Conservation (phyloP, 2,888 invertebrate species). For the Flexamia atlantica region DNA sequence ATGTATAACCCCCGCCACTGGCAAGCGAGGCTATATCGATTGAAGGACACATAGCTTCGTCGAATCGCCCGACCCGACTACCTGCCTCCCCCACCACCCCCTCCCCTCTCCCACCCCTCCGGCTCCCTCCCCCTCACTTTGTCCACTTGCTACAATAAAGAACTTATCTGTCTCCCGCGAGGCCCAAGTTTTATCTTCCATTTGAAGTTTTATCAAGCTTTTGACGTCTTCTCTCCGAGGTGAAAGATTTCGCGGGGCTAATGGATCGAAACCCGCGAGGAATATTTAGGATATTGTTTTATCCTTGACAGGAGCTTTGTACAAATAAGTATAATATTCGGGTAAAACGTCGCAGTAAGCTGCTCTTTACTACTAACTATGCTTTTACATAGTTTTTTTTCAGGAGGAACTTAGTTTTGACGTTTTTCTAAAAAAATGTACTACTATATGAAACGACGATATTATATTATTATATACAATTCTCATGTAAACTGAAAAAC, state of each 20-base stretch:
- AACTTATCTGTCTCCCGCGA: conserved; percentile 55
- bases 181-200: conserved; percentile 43
- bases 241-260: conserved; percentile 29
- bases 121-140: conserved; percentile 21
- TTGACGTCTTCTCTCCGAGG: conserved; percentile 30
- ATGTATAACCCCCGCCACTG: conserved; percentile 67
- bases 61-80: conserved; percentile 47
- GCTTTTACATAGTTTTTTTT: too few relatives aligned
- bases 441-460: too few relatives aligned
- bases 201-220: conserved; percentile 53
- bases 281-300: conserved; percentile 2
- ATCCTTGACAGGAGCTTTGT: background rate
- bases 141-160: conserved; percentile 53
- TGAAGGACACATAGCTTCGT: conserved; percentile 46
- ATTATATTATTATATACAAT: too few relatives aligned
- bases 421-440: too few relatives aligned
- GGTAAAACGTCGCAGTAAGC: too few relatives aligned
- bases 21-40: conserved; percentile 68
- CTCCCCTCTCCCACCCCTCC: background rate
- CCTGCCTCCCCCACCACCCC: background rate
- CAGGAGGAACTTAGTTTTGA: too few relatives aligned
- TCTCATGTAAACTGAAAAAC: too few relatives aligned
- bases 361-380: too few relatives aligned
- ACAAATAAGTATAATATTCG: background rate
- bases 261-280: conserved; percentile 25